Evolutionary conservation across 2,888 invertebrate species (phyloP).

Genomic region (Tinea semifulvella): DNA sequence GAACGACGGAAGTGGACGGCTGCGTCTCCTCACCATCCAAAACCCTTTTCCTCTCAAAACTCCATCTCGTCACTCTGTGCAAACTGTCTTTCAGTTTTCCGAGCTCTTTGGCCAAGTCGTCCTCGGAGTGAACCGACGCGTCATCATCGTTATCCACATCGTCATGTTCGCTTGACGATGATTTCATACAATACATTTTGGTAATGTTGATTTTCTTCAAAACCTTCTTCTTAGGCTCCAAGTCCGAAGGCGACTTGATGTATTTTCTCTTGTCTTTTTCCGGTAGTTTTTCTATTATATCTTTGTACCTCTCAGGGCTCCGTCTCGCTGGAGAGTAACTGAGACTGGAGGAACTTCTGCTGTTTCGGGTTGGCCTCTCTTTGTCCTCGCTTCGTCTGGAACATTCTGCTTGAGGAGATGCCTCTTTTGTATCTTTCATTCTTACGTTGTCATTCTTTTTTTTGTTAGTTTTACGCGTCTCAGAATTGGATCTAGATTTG

Average conservation of each 20-base stretch:
- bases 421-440: conserved; percentile 9
- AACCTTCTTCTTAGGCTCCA: conserved; percentile 39
- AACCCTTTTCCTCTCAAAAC: conserved; percentile 20
- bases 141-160: neutral
- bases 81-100: conserved; percentile 71
- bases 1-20: neutral
- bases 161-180: conserved; percentile 69
- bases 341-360: conserved; percentile 61
- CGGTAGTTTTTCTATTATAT: conserved; percentile 67
- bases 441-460: neutral
- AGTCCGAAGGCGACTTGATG: conserved; percentile 48
- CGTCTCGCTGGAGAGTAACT: conserved; percentile 76
- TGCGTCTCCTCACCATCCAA: conserved; percentile 17
- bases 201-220: conserved; percentile 34
- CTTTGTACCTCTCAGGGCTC: conserved; percentile 74
- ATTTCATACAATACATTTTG: conserved; percentile 62
- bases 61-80: conserved; percentile 76
- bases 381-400: conserved; percentile 17
- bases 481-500: conserved; percentile 31
- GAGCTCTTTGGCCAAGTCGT: conserved; percentile 73
- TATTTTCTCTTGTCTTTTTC: conserved; percentile 65
- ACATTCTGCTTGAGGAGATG: neutral
- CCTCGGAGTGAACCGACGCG: conserved; percentile 25
- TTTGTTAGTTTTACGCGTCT: conserved; percentile 2
- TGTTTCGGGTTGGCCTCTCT: conserved; percentile 44